Evolutionary conservation across 2,797 vertebrate genomes (phyloP).

Genomic region (Alcedo atthis): DNA sequence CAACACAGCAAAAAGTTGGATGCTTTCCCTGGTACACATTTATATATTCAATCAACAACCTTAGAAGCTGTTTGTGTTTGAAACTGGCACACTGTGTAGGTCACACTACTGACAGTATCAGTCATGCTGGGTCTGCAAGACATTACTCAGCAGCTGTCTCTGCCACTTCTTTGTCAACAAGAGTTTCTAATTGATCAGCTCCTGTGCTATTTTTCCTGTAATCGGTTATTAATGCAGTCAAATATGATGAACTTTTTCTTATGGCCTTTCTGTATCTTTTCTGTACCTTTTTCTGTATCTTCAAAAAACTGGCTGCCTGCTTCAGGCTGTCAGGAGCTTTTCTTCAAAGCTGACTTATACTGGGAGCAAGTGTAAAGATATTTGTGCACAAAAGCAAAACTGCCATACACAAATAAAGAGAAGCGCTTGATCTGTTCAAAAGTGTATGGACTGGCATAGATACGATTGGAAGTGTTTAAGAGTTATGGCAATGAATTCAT

Average conservation of each 20-base stretch:
- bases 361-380: background rate
- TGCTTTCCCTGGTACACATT: background rate
- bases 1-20: constrained; percentile 2
- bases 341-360: background rate
- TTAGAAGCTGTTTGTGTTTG: constrained; percentile 33
- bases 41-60: constrained; percentile 37
- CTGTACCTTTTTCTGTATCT: background rate
- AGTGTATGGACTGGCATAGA: background rate
- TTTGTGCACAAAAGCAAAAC: background rate
- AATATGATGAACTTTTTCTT: background rate
- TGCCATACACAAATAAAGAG: background rate
- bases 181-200: background rate
- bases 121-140: background rate
- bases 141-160: constrained; percentile 26
- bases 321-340: background rate
- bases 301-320: background rate
- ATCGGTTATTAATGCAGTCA: background rate
- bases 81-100: background rate
- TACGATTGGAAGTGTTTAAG: background rate
- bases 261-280: background rate
- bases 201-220: background rate
- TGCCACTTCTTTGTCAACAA: background rate
- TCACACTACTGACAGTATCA: constrained; percentile 3
- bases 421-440: background rate
- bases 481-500: background rate